A percentile compares a stretch with the other conserved stretches of the same genome.
phyloP scores from a whole-genome alignment of 2,113 vertebrate species.

The Eublepharis macularius region DNA sequence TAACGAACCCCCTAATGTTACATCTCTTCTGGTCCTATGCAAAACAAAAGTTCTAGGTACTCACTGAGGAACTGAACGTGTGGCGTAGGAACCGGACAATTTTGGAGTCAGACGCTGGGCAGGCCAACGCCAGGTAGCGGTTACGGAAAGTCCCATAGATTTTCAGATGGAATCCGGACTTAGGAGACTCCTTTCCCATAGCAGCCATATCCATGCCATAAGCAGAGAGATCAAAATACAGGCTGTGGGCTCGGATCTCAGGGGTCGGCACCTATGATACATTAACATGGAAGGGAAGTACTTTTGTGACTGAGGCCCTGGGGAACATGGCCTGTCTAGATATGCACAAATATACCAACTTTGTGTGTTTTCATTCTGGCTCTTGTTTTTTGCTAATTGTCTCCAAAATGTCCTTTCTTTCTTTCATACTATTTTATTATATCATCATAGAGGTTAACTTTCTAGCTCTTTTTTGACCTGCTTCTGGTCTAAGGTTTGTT shows the following conservation, averaged over 20 bases:
- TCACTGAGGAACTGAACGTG: constrained; percentile 78
- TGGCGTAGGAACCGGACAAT: constrained; percentile 80
- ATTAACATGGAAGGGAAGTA: not conserved
- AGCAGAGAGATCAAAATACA: constrained; percentile 83
- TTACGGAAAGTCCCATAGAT: constrained; percentile 83
- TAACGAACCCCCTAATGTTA: too few relatives aligned
- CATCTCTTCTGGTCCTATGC: not conserved
- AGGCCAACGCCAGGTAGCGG: constrained; percentile 78
- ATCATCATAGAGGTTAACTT: too few relatives aligned
- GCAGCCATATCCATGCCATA: constrained; percentile 73
- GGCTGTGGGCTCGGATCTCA: constrained; percentile 79
- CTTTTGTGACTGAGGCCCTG: not conserved
- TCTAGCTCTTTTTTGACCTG: too few relatives aligned
- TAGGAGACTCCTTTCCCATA: constrained; percentile 68
- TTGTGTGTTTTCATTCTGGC: too few relatives aligned
- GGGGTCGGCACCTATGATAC: constrained; percentile 77
- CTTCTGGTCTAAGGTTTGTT: too few relatives aligned
- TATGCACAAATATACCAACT: too few relatives aligned
- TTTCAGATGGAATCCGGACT: constrained; percentile 80
- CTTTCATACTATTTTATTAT: too few relatives aligned
- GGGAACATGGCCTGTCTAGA: not conserved
- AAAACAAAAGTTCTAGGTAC: not conserved
- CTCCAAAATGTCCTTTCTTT: too few relatives aligned
- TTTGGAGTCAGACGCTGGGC: constrained; percentile 75
- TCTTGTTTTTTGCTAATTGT: too few relatives aligned